These are phyloP conservation scores for Centropus bengalensis DNA, from an alignment of 2,113 vertebrate genomes.

Conservation along the genomic window DNA sequence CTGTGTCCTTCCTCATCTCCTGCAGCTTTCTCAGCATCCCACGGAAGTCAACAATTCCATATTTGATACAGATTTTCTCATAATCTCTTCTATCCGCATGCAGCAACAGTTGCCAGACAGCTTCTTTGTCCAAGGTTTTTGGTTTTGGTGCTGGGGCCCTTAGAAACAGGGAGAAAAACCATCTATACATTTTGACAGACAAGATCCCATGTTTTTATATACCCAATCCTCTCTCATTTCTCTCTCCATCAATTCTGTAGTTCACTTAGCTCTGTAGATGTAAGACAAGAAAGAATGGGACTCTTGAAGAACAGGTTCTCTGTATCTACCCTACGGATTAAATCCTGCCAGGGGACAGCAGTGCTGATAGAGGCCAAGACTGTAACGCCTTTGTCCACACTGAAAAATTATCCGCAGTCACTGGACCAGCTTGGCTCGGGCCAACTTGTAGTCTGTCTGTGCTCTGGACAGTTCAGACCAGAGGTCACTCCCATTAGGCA, in stretches of 20 bases:
- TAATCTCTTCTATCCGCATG: conserved; percentile 86
- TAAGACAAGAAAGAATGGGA: background rate
- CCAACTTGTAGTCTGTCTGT: background rate
- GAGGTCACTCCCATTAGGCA: background rate
- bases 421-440: background rate
- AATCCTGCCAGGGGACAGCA: background rate
- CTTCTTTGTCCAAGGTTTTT: conserved; percentile 67
- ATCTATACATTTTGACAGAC: background rate
- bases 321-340: background rate
- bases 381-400: background rate
- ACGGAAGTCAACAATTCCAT: conserved; percentile 82
- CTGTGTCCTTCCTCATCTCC: conserved; percentile 73
- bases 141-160: conserved; percentile 47
- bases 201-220: background rate
- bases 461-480: background rate
- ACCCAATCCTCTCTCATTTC: background rate
- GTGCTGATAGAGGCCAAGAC: background rate
- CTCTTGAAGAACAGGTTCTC: background rate
- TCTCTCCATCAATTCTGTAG: background rate
- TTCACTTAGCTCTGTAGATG: background rate
- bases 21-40: conserved; percentile 81
- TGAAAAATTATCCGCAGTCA: background rate
- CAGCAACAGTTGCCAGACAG: conserved; percentile 83
- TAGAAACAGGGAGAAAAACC: background rate
- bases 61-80: conserved; percentile 83